phyloP scores from a whole-genome alignment of 2,797 vertebrate species.

The Allenopithecus nigroviridis region DNA sequence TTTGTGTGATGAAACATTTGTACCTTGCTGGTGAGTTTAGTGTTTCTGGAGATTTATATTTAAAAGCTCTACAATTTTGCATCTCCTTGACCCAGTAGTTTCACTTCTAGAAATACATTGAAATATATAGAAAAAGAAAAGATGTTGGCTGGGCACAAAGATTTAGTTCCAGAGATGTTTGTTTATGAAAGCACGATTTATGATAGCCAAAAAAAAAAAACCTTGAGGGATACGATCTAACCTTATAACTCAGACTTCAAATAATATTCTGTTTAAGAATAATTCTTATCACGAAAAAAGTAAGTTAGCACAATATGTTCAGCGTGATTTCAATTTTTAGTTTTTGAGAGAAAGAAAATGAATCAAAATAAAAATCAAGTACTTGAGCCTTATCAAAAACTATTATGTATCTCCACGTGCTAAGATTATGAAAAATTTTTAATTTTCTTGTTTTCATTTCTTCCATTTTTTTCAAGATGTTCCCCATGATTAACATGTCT shows the following conservation, averaged over 20 bases:
- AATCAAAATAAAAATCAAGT: background rate
- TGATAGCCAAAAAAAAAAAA: background rate
- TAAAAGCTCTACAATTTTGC: background rate
- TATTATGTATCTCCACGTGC: background rate
- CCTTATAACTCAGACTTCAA: background rate
- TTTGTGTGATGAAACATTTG: background rate
- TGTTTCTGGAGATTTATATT: background rate
- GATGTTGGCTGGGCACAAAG: background rate
- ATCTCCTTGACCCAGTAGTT: background rate
- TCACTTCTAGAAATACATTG: background rate
- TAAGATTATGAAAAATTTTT: background rate
- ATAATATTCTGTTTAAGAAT: background rate
- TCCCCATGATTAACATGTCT: background rate
- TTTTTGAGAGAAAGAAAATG: background rate
- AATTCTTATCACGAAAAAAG: background rate
- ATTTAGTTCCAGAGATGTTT: background rate
- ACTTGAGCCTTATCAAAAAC: background rate
- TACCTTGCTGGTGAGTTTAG: background rate
- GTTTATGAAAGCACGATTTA: background rate
- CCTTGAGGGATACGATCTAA: background rate
- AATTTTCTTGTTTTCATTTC: background rate
- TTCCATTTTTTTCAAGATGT: background rate
- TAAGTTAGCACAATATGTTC: background rate
- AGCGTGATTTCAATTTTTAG: background rate
- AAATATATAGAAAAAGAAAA: background rate